Conservation (phyloP, 2,797 vertebrate species). For the Phoebastria nigripes region DNA sequence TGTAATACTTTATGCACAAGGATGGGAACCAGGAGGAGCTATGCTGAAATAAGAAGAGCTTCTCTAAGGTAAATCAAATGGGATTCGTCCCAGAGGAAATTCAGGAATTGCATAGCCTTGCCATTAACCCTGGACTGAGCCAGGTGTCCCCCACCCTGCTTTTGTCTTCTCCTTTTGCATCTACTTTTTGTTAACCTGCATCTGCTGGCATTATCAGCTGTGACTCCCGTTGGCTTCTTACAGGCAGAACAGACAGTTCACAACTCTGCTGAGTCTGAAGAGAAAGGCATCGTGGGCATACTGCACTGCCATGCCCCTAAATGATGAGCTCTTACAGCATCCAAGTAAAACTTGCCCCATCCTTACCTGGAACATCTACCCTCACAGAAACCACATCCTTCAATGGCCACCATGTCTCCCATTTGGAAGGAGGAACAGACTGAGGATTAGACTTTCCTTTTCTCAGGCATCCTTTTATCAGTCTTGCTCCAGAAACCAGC, state of each 20-base stretch:
- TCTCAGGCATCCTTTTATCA: neutral
- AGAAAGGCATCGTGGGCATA: neutral
- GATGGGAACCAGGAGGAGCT: neutral
- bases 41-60: neutral
- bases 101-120: neutral
- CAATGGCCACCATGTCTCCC: neutral
- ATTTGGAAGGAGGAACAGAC: neutral
- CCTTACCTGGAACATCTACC: neutral
- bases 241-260: neutral
- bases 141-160: neutral
- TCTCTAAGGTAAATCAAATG: neutral
- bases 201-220: neutral
- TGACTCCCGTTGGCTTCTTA: neutral
- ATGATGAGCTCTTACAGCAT: neutral
- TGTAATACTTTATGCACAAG: neutral
- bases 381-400: neutral
- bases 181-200: neutral
- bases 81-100: neutral
- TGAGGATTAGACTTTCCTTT: neutral
- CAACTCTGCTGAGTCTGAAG: neutral
- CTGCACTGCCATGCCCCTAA: neutral
- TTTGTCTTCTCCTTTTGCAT: neutral
- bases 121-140: neutral
- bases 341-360: neutral
- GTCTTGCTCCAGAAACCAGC: neutral